Percentiles rank a stretch among this genome's conserved stretches.
Evolutionary conservation across 2,888 invertebrate genomes (phyloP).

Genomic region (Ariolimax columbianus): DNA sequence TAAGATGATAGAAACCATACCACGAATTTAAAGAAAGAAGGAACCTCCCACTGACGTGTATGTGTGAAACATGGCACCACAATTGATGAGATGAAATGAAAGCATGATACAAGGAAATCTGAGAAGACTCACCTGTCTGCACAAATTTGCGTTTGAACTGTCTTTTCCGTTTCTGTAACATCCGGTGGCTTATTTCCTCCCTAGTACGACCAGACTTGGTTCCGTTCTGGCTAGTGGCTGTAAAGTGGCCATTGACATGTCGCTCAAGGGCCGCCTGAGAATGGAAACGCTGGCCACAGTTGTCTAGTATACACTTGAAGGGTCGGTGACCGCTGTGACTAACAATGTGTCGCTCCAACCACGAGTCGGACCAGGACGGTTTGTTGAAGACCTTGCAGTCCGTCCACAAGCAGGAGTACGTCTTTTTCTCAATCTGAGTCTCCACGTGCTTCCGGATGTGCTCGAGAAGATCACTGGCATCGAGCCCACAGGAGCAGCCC

Average conservation of each 20-base stretch:
- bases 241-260: constrained; percentile 95
- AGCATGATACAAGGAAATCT: no score
- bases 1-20: no score
- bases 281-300: constrained; percentile 85
- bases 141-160: constrained; percentile 88
- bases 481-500: constrained; percentile 48
- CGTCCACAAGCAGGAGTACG: constrained; percentile 83
- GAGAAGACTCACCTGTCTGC: constrained; percentile 92
- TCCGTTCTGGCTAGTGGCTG: constrained; percentile 79
- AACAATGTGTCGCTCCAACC: constrained; percentile 94
- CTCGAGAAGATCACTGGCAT: constrained; percentile 55
- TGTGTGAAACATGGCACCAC: no score
- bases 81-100: no score
- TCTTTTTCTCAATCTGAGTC: constrained; percentile 90
- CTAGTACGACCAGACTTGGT: constrained; percentile 81
- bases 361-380: constrained; percentile 92
- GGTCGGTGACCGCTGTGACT: constrained; percentile 95
- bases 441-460: constrained; percentile 83
- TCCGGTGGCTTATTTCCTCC: constrained; percentile 86
- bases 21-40: no score
- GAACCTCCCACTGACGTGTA: no score
- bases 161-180: constrained; percentile 91
- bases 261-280: constrained; percentile 86
- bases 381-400: constrained; percentile 96
- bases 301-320: constrained; percentile 95